Evolutionary conservation across 2,113 vertebrate species (phyloP), one percentile per base, ranked within the genome.

Genomic region (Stictonetta naevosa): DNA sequence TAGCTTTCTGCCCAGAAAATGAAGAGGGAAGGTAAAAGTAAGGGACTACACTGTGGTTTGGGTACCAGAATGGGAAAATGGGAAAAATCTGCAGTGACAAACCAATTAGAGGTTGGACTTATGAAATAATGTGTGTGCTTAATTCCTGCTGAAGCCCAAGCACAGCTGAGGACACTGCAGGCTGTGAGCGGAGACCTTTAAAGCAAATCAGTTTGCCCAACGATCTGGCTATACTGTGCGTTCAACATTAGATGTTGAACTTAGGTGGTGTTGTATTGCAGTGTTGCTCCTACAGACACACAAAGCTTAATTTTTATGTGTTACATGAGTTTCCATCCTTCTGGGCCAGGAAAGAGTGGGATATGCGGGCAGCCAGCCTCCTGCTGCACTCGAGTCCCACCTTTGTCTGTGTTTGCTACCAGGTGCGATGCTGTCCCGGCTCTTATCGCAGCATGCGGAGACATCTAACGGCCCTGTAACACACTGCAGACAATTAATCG

Each of bases 181-280:
- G 33, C 12, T 52, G 80, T 44, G 36, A 71, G 34, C 9, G 17
- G 38, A 73, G 69, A 11, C 23, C 13, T 72, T 53, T n/a, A 25
- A 59, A 80, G 52, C 11, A 3, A 22, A 58, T 63, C 46, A 14
- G 4, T 29, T 33, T 76, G 33, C 4, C 6, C 46, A 40, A 38
- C n/a, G 33, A 55, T 38, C 29, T 62, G 76, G 20, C 17, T 29
- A 40, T 23, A 6, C 68, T 26, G 2, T 15, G 26, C 22, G 3
- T 71, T 52, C 8, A 3, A 5, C 31, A 16, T 8, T 34, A 2
- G 2, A 31, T 52, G 2, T n/a, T n/a, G n/a, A n/a, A n/a, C n/a
- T n/a, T n/a, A n/a, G n/a, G n/a, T 25, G 34, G 59, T 46, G 16
- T 23, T 8, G 11, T 13, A 8, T 31, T 55, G 25, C 31, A 62